Evolutionary conservation across 2,113 vertebrate genomes (phyloP), one percentile per base, ranked within the genome.

Genomic region (Carettochelys insculpta): DNA sequence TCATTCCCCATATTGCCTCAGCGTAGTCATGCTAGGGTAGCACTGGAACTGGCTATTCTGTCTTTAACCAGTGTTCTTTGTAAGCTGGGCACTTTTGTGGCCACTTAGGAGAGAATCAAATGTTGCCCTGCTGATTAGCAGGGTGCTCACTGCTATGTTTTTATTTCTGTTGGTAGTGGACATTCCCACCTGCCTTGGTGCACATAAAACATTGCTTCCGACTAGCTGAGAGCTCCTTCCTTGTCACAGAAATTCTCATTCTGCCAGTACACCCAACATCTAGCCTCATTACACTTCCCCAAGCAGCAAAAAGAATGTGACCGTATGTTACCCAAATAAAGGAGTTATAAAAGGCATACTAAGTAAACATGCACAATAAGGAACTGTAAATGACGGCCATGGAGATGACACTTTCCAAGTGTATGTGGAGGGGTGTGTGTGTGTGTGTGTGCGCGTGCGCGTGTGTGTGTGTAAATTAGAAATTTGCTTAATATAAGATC

Each of bases 21-120:
- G 9, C 0, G 0, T 85, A 56, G 54, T 12, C 54, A 56, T 80
- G 2, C 56, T 81, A 81, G 41, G 0, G 0, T 92, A 50, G 65
- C 1, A 4, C 45, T 50, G 0, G 0, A 48, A 2, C 79, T 38
- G 61, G 4, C 12, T 78, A 3, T 86, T 93, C 92, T 83, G 86
- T 5, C 52, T 16, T 85, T 83, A 54, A 31, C 54, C 14, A n/a
- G n/a, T n/a, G n/a, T 9, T 89, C 8, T 11, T 77, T 51, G 50
- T 51, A 5, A 51, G 50, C n/a, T n/a, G n/a, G n/a, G n/a, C n/a
- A n/a, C n/a, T n/a, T n/a, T n/a, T n/a, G n/a, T n/a, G n/a, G n/a
- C n/a, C n/a, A n/a, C n/a, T n/a, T n/a, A n/a, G n/a, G n/a, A n/a
- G n/a, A n/a, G n/a, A n/a, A n/a, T n/a, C n/a, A n/a, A n/a, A n/a